These are phyloP conservation scores for Cryptomyrus ogoouensis DNA, from an alignment of 2,113 vertebrate species.

Conservation along the genomic window DNA sequence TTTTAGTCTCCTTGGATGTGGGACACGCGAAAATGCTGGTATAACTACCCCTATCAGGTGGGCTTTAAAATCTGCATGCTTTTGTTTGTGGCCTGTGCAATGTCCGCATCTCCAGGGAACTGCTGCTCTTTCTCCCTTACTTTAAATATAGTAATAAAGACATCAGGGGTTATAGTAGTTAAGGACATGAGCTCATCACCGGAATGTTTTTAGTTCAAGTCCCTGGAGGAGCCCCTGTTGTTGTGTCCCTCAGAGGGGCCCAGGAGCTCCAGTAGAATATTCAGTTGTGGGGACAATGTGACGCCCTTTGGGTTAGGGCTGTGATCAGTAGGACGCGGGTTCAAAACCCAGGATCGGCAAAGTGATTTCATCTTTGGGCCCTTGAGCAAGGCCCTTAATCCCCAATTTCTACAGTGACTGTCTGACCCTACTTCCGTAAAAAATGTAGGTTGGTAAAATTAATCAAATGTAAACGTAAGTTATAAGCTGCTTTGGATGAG, in stretches of 20 bases:
- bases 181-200: background rate
- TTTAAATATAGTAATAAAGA: background rate
- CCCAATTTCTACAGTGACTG: background rate
- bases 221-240: background rate
- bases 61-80: background rate
- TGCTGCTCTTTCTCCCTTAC: background rate
- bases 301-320: background rate
- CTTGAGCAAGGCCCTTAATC: background rate
- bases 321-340: background rate
- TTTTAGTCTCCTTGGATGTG: slow-evolving; percentile 84
- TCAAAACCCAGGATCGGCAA: background rate
- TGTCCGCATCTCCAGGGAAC: background rate
- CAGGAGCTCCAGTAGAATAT: background rate
- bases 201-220: background rate
- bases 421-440: background rate
- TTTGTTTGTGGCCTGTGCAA: background rate
- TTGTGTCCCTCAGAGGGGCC: background rate
- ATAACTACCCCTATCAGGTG: slow-evolving; percentile 93
- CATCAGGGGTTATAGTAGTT: background rate
- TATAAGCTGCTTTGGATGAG: background rate
- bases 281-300: background rate
- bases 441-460: background rate
- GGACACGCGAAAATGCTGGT: slow-evolving; percentile 94
- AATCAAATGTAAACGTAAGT: background rate
- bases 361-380: background rate